Evolutionary conservation across 1,140 invertebrate species (phyloP).

Genomic region (Lethocerus indicus): DNA sequence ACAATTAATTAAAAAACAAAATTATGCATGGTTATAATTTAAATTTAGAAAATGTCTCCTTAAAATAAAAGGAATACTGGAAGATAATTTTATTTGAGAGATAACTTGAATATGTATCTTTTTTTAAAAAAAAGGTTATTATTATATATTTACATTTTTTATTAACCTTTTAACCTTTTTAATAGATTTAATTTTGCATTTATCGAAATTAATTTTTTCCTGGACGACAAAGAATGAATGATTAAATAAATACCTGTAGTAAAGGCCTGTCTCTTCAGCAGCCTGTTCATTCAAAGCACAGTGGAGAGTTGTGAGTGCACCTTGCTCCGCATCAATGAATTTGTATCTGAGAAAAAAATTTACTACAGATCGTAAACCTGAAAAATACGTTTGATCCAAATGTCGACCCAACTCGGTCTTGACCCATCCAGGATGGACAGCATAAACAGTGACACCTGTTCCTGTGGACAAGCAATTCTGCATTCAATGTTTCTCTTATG

Average conservation of each 20-base stretch:
- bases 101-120: background rate
- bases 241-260: constrained; percentile 34
- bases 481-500: too few relatives aligned
- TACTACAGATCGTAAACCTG: constrained; percentile 22
- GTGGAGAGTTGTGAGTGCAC: constrained; percentile 63
- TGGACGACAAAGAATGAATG: background rate
- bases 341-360: constrained; percentile 23
- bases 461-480: constrained; percentile 17
- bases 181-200: background rate
- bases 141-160: background rate
- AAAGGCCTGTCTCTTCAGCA: constrained; percentile 41
- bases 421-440: constrained; percentile 54
- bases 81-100: background rate
- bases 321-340: constrained; percentile 42
- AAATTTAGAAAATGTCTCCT: constrained; percentile 20
- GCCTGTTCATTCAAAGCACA: constrained; percentile 53
- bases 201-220: background rate
- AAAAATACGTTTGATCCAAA: constrained; percentile 31
- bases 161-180: background rate
- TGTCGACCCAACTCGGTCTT: constrained; percentile 57
- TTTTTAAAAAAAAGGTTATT: background rate
- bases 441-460: constrained; percentile 41
- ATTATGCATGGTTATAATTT: background rate
- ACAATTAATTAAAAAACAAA: constrained; percentile 10
- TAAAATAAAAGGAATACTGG: background rate